Percentiles rank a stretch among this genome's conserved stretches.
These are phyloP conservation scores for Terebella lapidaria DNA, from an alignment of 2,888 invertebrate species.

Conservation along the genomic window DNA sequence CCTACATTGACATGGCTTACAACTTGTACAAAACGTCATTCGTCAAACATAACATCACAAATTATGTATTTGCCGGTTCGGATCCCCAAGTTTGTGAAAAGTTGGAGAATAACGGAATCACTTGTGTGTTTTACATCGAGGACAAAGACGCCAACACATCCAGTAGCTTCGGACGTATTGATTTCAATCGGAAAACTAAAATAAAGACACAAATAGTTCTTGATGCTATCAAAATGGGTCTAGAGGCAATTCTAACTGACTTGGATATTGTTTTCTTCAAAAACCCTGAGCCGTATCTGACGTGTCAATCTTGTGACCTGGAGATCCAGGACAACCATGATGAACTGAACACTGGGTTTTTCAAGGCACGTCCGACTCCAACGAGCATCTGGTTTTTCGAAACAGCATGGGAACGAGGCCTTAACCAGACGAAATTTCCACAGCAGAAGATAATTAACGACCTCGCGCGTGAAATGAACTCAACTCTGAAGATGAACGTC, in stretches of 20 bases:
- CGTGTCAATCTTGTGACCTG: slow-evolving; percentile 2
- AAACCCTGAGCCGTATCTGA: not conserved
- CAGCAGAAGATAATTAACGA: too few relatives aligned
- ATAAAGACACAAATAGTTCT: not conserved
- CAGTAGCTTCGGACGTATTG: not conserved
- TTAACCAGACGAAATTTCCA: too few relatives aligned
- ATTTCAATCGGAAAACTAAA: not conserved
- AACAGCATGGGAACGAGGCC: not conserved
- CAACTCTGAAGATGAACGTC: too few relatives aligned
- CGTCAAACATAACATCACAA: not conserved
- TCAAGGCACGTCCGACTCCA: too few relatives aligned
- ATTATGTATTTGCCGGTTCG: not conserved
- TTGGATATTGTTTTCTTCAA: not conserved
- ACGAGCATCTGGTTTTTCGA: too few relatives aligned
- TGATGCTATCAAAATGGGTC: not conserved
- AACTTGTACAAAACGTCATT: not conserved
- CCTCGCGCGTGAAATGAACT: too few relatives aligned
- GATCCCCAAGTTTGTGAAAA: not conserved
- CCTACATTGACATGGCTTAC: not conserved
- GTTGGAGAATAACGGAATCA: not conserved
- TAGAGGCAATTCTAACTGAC: not conserved
- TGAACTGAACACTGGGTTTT: too few relatives aligned
- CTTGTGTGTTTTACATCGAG: not conserved
- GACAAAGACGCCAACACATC: not conserved
- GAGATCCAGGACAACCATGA: too few relatives aligned